Evolutionary conservation across 2,888 invertebrate genomes (phyloP), one percentile per base, ranked within the genome.

Genomic region (Nomada fucata): DNA sequence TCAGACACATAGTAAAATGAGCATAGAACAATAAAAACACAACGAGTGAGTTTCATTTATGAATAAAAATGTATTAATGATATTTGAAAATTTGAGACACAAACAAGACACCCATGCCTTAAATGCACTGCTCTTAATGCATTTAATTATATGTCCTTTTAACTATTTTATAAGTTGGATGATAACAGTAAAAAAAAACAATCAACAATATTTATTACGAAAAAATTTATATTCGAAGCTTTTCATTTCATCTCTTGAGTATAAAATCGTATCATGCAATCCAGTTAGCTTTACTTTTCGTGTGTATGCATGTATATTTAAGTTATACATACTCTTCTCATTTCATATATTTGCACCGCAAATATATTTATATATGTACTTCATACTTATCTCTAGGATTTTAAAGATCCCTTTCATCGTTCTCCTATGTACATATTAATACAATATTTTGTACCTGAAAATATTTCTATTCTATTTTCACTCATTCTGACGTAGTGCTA

Each of bases 401-500:
- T 36, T 36, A 47, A 63, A 79, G 52, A 26, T 13, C 13, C 4
- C 20, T 36, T 71, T 63, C 50, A 2, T 47, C 18, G n/a, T 47
- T 29, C 26, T 26, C n/a, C 7, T 55, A 71, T 47, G 13, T 76
- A 71, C 15, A 53, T 50, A 78, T 26, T 23, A 20, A 18, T 44
- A 50, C 50, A 53, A 53, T 44, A 59, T 50, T 63, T 74, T 42
- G n/a, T 64, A 18, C 64, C 65, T 71, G 67, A 67, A 73, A 61
- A 71, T 67, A 73, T 26, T 68, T 65, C 63, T 59, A 15, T 47
- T 42, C 29, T 4, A 67, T 57, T 52, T 36, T 55, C 64, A 83
- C 59, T 85, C 79, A 47, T 71, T 63, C 73, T 5, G 86, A 87
- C n/a, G 81, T 79, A 44, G 72, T 76, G 36, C 86, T 89, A 20